These are phyloP conservation scores for Oreohelix idahoensis DNA, from an alignment of 1,140 invertebrate genomes.

Conservation along the genomic window DNA sequence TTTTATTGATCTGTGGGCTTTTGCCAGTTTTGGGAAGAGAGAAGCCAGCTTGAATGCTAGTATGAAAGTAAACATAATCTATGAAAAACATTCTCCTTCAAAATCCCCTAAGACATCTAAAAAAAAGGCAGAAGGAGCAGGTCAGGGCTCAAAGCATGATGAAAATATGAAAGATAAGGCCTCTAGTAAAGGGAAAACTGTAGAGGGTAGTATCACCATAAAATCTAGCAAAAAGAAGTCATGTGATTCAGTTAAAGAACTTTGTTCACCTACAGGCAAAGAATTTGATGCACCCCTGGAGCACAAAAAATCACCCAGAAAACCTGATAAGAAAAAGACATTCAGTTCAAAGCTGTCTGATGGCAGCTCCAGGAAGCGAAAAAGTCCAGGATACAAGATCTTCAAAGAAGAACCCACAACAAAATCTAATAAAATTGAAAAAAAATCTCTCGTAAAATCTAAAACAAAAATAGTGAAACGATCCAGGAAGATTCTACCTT, in stretches of 20 bases:
- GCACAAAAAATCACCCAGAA: background rate
- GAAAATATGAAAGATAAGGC: conserved; percentile 13
- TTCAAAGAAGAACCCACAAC: conserved; percentile 25
- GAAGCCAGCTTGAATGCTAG: conserved; percentile 62
- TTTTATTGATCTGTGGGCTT: conserved; percentile 31
- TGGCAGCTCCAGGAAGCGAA: conserved; percentile 5
- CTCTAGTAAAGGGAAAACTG: background rate
- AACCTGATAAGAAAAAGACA: conserved; percentile 8
- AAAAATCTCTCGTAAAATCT: conserved; percentile 3
- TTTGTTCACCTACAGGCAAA: too few species aligned
- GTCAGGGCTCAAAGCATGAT: background rate
- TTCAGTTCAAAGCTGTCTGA: background rate
- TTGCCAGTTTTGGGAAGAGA: conserved; percentile 43
- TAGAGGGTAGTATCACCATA: background rate
- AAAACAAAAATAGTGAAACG: conserved; percentile 28
- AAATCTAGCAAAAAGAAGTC: background rate
- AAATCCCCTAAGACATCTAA: conserved; percentile 2
- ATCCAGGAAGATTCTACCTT: conserved; percentile 1
- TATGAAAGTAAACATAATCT: conserved; percentile 56
- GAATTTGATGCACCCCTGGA: background rate
- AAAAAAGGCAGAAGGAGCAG: conserved; percentile 34
- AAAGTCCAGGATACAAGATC: conserved; percentile 30
- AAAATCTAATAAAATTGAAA: conserved; percentile 26
- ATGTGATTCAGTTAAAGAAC: background rate
- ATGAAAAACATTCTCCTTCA: conserved; percentile 48